Base-by-base conservation (phyloP, 2,888 invertebrate species). In the Cephus sareptanus region DNA sequence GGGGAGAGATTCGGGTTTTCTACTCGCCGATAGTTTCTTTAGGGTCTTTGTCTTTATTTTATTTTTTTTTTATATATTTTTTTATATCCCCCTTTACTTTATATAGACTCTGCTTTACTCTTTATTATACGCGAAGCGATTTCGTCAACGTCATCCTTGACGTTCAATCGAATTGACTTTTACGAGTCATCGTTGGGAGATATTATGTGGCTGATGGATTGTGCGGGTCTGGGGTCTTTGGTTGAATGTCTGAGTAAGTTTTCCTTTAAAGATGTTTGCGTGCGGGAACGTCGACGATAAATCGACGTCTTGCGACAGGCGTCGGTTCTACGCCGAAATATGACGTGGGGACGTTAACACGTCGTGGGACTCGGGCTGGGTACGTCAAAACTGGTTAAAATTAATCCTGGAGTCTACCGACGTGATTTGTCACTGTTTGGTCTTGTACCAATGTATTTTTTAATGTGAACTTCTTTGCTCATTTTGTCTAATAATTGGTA, bases 261-360 rank as follows among this genome's bases (percentile, higher is more conserved):
- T 56, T 56, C 23, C 56, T 71, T 70, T 31, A 23, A 71, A 33
- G 71, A 33, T 11, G 12, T 15, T 33, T 13, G 31, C 31, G 71
- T 33, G 13, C 12, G 71, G 71, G 31, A 23, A 71, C 82, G 83
- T 82, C 77, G 84, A 86, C 87, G 86, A 87, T 86, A 85, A 87
- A 87, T 83, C 86, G 87, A 84, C 82, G 87, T 86, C 86, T 81
- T 82, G 83, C 79, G 84, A 80, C 84, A 83, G 80, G 77, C 79
- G 76, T 80, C 80, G 84, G 83, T 83, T 86, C 85, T 56, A 56
- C 56, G 56, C 9, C 81, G 84, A 87, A 87, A 88, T 87, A 88
- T 87, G 89, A 89, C 84, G 85, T 85, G 82, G 81, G 81, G 87
- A 86, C 84, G 85, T 85, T 85, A 86, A 86, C 86, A 85, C 84